These are phyloP conservation scores for Cervus canadensis DNA, from an alignment of 2,113 vertebrate genomes.

Conservation along the genomic window DNA sequence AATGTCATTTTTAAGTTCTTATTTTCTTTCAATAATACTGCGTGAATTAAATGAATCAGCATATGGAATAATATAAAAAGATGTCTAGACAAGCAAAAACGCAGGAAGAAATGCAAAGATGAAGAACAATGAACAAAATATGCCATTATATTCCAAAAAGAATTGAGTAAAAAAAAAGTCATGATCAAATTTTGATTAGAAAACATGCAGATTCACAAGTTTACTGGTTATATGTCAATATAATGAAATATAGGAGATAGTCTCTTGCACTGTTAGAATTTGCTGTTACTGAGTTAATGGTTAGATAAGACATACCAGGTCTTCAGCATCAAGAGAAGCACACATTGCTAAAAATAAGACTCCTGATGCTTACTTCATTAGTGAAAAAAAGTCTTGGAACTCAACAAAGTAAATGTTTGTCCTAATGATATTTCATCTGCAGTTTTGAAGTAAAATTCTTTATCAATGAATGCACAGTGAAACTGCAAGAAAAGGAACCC, in stretches of 20 bases:
- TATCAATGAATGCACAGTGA: background rate
- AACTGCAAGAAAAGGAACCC: background rate
- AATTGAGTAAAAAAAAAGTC: background rate
- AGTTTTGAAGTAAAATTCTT: background rate
- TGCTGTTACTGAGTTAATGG: background rate
- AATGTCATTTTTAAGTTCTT: background rate
- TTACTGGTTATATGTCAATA: background rate
- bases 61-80: conserved; percentile 45
- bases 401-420: background rate
- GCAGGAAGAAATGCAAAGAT: background rate
- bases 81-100: background rate
- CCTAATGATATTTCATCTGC: background rate
- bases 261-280: background rate
- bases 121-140: background rate
- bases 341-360: background rate
- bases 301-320: background rate
- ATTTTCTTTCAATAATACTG: conserved; percentile 50
- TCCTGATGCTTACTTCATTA: background rate
- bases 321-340: background rate
- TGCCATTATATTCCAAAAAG: background rate
- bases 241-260: background rate
- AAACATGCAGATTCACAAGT: fast-evolving
- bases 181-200: background rate
- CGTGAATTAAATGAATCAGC: conserved; percentile 70
- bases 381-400: background rate